Conservation (phyloP, 2,797 vertebrate species). For the Gobionotothen gibberifrons region DNA sequence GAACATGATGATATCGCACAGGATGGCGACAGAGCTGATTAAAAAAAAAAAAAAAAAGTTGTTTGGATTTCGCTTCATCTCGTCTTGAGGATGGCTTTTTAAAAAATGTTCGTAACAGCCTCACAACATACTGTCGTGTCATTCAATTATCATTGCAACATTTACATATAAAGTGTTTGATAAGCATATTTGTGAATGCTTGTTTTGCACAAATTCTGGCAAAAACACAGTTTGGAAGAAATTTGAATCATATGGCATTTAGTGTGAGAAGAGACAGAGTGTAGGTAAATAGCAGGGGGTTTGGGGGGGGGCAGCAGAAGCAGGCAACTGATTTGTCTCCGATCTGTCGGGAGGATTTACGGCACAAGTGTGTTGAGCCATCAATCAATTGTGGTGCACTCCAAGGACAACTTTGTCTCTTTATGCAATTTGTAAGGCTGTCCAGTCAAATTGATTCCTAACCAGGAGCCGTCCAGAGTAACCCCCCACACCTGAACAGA, state of each 20-base stretch:
- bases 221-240: constrained; percentile 63
- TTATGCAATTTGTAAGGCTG: constrained; percentile 86
- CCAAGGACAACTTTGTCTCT: constrained; percentile 87
- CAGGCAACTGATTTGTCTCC: constrained; percentile 79
- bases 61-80: constrained; percentile 59
- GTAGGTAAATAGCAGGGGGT: constrained; percentile 56
- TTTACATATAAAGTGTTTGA: constrained; percentile 85
- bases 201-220: constrained; percentile 69
- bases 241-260: constrained; percentile 63
- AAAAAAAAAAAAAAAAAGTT: constrained; percentile 11
- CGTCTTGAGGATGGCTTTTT: constrained; percentile 58
- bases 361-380: constrained; percentile 80
- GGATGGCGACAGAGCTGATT: constrained; percentile 39
- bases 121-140: constrained; percentile 72
- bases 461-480: constrained; percentile 76
- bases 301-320: constrained; percentile 42
- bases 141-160: constrained; percentile 71
- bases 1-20: constrained; percentile 49
- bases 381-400: constrained; percentile 82
- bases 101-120: constrained; percentile 50
- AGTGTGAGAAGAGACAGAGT: constrained; percentile 46
- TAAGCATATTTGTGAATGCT: constrained; percentile 77
- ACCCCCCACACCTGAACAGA: constrained; percentile 59
- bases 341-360: constrained; percentile 84
- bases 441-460: constrained; percentile 88